Evolutionary conservation across 2,888 invertebrate genomes (phyloP), one percentile per base, ranked within the genome.

Genomic region (Conomelus anceps): DNA sequence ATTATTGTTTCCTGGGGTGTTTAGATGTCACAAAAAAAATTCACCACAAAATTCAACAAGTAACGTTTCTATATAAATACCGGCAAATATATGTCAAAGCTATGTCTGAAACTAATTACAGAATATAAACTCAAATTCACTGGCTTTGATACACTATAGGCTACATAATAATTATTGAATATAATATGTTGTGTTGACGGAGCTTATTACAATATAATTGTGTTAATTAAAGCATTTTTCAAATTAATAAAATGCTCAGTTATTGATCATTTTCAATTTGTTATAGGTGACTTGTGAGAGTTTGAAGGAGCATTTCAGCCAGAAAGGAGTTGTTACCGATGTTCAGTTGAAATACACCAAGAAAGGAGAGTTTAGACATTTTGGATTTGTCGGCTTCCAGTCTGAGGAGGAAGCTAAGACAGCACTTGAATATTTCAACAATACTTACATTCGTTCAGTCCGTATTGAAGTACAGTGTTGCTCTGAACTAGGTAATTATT

Each of bases 371-470:
- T 99, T 99, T 93, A 95, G 99, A 90, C 96, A 97, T 92, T 99
- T 99, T 94, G 98, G 96, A 4, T 99, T 99, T 93, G 94, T 99
- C 91, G 99, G 99, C 9, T 99, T 96, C 93, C 96, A 97, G 92
- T 95, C 94, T 23, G 97, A 96, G 90, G 95, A 96, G 87, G 96
- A 98, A 92, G 99, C 98, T 0, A 92, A 95, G 87, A 94, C 94
- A 34, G 99, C 99, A 0, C 94, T 96, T 34, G 94, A 96, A 22
- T 96, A 96, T 92, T 98, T 98, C 91, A 95, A 99, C 93, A 96
- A 97, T 90, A 96, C 97, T 0, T 99, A 95, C 92, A 95, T 99
- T 88, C 96, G 97, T 91, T 97, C 98, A 0, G 96, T 95, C 92
- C 96, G 95, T 94, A 96, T 99, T 90, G 94, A 95, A 91, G 91